Evolutionary conservation across 2,888 invertebrate genomes (phyloP).

Genomic region (Andrena trimmerana): DNA sequence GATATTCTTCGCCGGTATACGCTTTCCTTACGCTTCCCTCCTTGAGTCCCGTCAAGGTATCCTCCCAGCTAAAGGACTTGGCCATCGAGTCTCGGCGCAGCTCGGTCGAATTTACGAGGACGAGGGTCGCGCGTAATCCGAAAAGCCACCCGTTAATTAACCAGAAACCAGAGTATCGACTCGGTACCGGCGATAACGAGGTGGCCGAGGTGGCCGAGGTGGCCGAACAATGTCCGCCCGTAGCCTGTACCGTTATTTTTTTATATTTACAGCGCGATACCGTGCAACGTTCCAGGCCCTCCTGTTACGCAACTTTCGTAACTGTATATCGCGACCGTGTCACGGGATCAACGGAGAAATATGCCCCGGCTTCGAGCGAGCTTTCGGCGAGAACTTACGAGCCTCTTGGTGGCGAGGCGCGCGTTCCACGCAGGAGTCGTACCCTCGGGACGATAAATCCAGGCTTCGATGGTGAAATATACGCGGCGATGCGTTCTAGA

Average conservation of each 20-base stretch:
- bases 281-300: slow-evolving; percentile 18
- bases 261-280: slow-evolving; percentile 53
- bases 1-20: too few species aligned
- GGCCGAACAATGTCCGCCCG: slow-evolving; percentile 47
- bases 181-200: slow-evolving; percentile 44
- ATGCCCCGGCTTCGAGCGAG: slow-evolving; percentile 46
- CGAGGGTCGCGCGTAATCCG: neutral
- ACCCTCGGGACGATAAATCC: slow-evolving; percentile 42
- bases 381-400: slow-evolving; percentile 59
- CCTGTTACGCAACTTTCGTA: slow-evolving; percentile 61
- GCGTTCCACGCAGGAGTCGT: slow-evolving; percentile 14
- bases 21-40: neutral
- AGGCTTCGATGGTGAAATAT: slow-evolving; percentile 45
- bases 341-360: slow-evolving; percentile 45
- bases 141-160: slow-evolving; percentile 49
- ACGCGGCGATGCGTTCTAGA: slow-evolving; percentile 20
- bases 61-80: slow-evolving; percentile 12
- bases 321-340: slow-evolving; percentile 62
- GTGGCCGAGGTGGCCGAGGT: slow-evolving; percentile 6
- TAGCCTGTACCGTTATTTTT: slow-evolving; percentile 63
- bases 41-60: neutral
- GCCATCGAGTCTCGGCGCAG: slow-evolving; percentile 9
- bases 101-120: slow-evolving; percentile 24
- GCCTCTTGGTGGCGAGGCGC: neutral
- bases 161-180: slow-evolving; percentile 28